Evolutionary conservation across 2,113 vertebrate species (phyloP).

Genomic region (Gobio gobio): DNA sequence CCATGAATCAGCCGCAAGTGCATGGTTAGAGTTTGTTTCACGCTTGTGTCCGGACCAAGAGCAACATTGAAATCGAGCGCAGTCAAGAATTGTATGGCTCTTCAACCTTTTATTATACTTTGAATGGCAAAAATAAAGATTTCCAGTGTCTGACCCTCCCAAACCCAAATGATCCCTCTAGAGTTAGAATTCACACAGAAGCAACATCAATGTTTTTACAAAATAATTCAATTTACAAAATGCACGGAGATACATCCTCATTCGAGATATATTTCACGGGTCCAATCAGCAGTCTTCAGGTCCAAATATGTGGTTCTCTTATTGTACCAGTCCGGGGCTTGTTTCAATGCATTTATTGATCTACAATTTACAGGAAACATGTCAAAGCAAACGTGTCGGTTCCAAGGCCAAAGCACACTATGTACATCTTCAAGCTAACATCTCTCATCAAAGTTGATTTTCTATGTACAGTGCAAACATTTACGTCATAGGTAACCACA

Average conservation of each 20-base stretch:
- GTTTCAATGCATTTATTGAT: slow-evolving; percentile 76
- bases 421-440: slow-evolving; percentile 77
- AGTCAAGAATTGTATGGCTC: slow-evolving; percentile 43
- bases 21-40: not conserved
- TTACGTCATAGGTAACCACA: slow-evolving; percentile 85
- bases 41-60: not conserved
- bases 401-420: slow-evolving; percentile 73
- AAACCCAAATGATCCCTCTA: slow-evolving; percentile 24
- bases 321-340: slow-evolving; percentile 64
- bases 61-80: slow-evolving; percentile 25
- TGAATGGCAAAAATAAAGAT: slow-evolving; percentile 62
- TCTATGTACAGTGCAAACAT: slow-evolving; percentile 91
- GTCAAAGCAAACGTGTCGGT: slow-evolving; percentile 70
- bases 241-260: slow-evolving; percentile 70
- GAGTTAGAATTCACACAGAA: slow-evolving; percentile 47
- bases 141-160: slow-evolving; percentile 50
- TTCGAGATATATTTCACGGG: slow-evolving; percentile 44
- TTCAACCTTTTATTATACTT: slow-evolving; percentile 58
- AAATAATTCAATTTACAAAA: slow-evolving; percentile 79
- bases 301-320: slow-evolving; percentile 51
- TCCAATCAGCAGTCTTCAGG: slow-evolving; percentile 57
- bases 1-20: not conserved
- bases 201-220: slow-evolving; percentile 69
- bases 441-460: slow-evolving; percentile 71
- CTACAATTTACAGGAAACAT: slow-evolving; percentile 79